Evolutionary conservation across 2,113 vertebrate genomes (phyloP).

Genomic region (Pteropus alecto): DNA sequence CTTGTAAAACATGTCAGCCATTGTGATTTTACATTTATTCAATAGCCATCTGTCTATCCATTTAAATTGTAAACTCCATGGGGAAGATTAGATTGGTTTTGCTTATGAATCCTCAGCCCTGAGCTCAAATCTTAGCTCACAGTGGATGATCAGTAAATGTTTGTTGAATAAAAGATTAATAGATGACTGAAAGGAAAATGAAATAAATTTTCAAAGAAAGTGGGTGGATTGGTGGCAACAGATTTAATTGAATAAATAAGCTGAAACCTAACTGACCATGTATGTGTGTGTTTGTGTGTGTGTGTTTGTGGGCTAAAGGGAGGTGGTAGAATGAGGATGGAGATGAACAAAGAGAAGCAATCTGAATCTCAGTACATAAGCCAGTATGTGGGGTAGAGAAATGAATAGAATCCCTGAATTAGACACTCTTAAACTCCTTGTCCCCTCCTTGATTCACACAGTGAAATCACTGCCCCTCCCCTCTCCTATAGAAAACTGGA

Average conservation of each 20-base stretch:
- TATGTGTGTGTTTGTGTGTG: neutral
- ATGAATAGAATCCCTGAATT: neutral
- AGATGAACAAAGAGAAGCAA: neutral
- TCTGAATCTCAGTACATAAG: neutral
- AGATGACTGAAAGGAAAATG: neutral
- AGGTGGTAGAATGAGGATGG: neutral
- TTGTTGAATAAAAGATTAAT: neutral
- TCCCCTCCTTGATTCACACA: neutral
- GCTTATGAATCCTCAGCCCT: neutral
- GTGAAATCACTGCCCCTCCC: neutral
- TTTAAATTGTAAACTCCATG: neutral
- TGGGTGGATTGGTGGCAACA: neutral
- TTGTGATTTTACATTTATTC: slow-evolving; percentile 15
- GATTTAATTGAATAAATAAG: neutral
- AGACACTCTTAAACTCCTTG: neutral
- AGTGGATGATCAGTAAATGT: neutral
- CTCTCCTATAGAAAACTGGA: neutral
- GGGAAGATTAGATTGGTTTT: neutral
- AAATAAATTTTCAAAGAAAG: neutral
- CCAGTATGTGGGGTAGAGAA: neutral
- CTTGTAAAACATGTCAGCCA: neutral
- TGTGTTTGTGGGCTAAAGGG: neutral
- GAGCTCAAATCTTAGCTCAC: neutral
- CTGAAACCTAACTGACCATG: neutral
- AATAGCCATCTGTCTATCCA: neutral